phyloP scores from a whole-genome alignment of 1,140 invertebrate species.

The Pogonognathellus flavescens region DNA sequence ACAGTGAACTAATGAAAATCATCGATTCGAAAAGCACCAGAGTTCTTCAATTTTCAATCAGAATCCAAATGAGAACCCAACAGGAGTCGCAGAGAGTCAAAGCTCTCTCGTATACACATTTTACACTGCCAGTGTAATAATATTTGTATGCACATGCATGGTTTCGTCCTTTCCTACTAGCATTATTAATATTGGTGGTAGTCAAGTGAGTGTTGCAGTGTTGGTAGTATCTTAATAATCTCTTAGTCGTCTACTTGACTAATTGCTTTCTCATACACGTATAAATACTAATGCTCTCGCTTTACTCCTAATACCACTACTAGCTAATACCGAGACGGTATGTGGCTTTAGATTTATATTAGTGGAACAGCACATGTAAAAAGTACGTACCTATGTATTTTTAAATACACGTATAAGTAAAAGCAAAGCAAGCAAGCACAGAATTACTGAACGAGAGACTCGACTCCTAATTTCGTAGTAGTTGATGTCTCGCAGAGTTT shows the following conservation, averaged over 20 bases:
- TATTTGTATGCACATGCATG: constrained; percentile 4
- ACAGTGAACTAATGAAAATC: constrained; percentile 41
- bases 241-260: constrained; percentile 44
- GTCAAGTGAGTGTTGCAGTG: background rate
- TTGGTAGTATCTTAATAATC: constrained; percentile 16
- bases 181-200: background rate
- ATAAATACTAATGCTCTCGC: background rate
- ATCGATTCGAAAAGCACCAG: constrained; percentile 28
- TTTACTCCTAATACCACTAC: background rate
- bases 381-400: background rate
- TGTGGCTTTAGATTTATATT: background rate
- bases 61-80: constrained; percentile 37
- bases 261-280: constrained; percentile 43
- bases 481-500: background rate
- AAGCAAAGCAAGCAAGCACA: background rate
- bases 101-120: background rate
- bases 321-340: background rate
- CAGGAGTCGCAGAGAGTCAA: constrained; percentile 28
- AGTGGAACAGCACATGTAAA: background rate
- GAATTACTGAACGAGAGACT: background rate
- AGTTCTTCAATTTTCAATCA: constrained; percentile 39
- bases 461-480: too few relatives aligned
- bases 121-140: background rate
- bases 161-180: background rate
- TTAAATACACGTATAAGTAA: background rate